Conservation (phyloP, 35 echinoderm and acorn worm genomes). For the Lytechinus variegatus region DNA sequence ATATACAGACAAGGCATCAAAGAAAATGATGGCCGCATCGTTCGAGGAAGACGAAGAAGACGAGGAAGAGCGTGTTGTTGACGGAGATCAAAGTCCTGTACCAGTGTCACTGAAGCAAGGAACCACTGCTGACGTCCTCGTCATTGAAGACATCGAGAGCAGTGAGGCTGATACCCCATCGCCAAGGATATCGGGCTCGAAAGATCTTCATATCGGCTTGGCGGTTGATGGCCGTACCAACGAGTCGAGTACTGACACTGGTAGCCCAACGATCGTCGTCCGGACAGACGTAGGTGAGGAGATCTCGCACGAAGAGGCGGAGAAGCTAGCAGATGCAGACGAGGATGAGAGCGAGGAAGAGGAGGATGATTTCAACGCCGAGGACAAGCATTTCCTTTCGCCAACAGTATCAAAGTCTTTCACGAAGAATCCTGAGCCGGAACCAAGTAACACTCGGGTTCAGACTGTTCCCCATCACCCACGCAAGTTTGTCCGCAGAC, state of each 20-base stretch:
- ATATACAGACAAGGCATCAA: not conserved
- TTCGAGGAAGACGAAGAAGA: conserved; percentile 46
- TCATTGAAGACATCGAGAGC: conserved; percentile 23
- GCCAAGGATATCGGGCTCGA: not conserved
- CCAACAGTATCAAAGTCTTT: not conserved
- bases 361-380: conserved; percentile 24
- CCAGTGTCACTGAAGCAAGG: not conserved
- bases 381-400: conserved; percentile 9
- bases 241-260: not conserved
- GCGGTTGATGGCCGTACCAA: not conserved
- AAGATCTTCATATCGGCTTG: not conserved
- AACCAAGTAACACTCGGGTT: not conserved
- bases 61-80: not conserved
- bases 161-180: not conserved
- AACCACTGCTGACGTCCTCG: not conserved
- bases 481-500: conserved; percentile 17
- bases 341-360: conserved; percentile 15
- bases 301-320: not conserved
- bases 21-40: not conserved
- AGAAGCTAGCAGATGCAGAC: not conserved
- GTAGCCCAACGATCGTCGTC: conserved; percentile 13
- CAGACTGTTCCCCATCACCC: conserved; percentile 30
- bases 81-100: conserved; percentile 16
- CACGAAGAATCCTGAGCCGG: not conserved
- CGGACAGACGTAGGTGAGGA: not conserved